phyloP scores from a whole-genome alignment of 2,113 vertebrate species.

The Oncorhynchus gorbuscha region DNA sequence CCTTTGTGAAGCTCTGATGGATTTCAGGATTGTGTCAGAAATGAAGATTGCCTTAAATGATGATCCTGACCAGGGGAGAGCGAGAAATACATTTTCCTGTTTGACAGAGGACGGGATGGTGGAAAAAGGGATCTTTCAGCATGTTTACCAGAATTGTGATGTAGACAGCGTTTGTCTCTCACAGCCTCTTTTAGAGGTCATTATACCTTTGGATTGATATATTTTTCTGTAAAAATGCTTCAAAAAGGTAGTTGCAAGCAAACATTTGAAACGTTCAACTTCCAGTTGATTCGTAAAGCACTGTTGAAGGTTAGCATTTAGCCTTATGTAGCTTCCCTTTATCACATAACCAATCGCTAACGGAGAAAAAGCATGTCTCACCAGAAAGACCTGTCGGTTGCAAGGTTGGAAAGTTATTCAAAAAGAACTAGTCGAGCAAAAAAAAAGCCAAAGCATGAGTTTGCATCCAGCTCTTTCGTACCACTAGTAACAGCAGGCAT shows the following conservation, averaged over 20 bases:
- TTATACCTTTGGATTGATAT: conserved; percentile 68
- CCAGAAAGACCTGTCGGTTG: conserved; percentile 39
- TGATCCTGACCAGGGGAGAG: conserved; percentile 19
- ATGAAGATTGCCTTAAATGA: conserved; percentile 68
- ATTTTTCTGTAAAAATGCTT: conserved; percentile 65
- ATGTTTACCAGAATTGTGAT: conserved; percentile 69
- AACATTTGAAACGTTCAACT: conserved; percentile 34
- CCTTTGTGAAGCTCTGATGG: conserved; percentile 66
- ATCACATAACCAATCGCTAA: conserved; percentile 46
- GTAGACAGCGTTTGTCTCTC: conserved; percentile 52
- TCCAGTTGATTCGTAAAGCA: conserved; percentile 17
- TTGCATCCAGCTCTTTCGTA: conserved; percentile 58
- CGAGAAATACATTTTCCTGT: conserved; percentile 14
- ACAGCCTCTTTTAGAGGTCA: conserved; percentile 62
- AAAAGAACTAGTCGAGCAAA: conserved; percentile 26
- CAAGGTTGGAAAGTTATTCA: conserved; percentile 59
- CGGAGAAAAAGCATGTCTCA: conserved; percentile 46
- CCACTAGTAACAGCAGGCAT: conserved; percentile 33
- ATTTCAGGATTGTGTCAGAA: conserved; percentile 72
- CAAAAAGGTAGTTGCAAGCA: conserved; percentile 65
- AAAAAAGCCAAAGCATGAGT: conserved; percentile 72
- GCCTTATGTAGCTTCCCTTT: conserved; percentile 71
- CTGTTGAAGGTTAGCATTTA: conserved; percentile 30
- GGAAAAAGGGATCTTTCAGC: conserved; percentile 62
- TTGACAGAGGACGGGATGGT: conserved; percentile 30